phyloP scores from a whole-genome alignment of 2,113 vertebrate genomes.

The Falco punctatus region DNA sequence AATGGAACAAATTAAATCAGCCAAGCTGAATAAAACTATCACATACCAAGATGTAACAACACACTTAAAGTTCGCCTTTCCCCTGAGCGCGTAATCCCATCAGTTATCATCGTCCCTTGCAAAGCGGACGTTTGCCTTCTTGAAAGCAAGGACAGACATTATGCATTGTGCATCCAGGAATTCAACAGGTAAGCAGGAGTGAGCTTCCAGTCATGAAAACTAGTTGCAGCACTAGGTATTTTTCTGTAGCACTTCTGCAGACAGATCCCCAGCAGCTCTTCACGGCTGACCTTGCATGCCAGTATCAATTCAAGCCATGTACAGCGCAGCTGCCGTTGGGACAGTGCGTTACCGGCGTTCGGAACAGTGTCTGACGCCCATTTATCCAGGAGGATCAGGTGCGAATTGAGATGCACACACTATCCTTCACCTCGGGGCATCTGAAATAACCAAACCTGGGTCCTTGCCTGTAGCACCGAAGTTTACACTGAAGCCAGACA shows the following conservation, averaged over 20 bases:
- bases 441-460: not conserved
- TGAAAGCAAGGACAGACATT: not conserved
- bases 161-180: not conserved
- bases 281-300: not conserved
- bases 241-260: not conserved
- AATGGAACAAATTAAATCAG: conserved; percentile 47
- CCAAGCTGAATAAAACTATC: conserved; percentile 37
- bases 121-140: not conserved
- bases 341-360: not conserved
- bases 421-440: not conserved
- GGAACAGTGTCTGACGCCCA: not conserved
- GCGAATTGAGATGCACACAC: not conserved
- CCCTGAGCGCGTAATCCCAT: not conserved
- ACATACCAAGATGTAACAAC: not conserved
- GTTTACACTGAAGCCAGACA: too few relatives aligned
- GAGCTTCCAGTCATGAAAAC: accelerated
- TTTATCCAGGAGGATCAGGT: not conserved
- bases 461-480: not conserved
- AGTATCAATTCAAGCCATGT: not conserved
- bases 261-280: not conserved
- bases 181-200: not conserved
- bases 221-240: not conserved
- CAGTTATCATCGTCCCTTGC: not conserved
- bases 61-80: not conserved
- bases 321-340: not conserved